Base-by-base conservation (phyloP, 2,113 vertebrate species). In the Phaethornis superciliosus region DNA sequence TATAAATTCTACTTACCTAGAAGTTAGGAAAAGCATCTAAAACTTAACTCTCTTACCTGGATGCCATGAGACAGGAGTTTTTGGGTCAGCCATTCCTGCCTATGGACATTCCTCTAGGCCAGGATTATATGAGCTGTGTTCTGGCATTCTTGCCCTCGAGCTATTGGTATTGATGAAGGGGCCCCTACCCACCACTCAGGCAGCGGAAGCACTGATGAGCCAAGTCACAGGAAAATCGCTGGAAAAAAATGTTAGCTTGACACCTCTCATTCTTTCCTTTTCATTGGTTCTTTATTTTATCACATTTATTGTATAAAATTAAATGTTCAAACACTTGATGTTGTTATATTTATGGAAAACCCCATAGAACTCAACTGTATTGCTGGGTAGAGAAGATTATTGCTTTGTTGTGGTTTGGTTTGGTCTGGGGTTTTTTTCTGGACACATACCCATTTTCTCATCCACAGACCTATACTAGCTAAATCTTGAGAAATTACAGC, bases 401-500 rank as follows among this genome's bases (percentile, higher is more conserved):
- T 82, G 13, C 27, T 74, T 81, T 35, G 55, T 10, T 40, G 6
- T 1, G 10, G 18, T 40, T 40, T n/a, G n/a, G n/a, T n/a, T n/a
- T 40, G 40, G 40, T 40, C 13, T 40, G 40, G 40, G 40, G 9
- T 59, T 64, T 63, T 63, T 24, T 21, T 3, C 30, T 44, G 9
- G 24, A 4, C 22, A 56, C 90, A 20, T 85, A 11, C 5, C 15
- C 46, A 5, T 35, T 83, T 69, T 15, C 30, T 4, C 7, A 4
- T 12, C 10, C 0, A 0, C 13, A 69, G 35, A 15, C n/a, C 5
- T 20, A 74, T 1, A 1, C 16, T 75, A n/a, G 35, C 37, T 58
- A 72, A 91, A 65, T 19, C 24, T 30, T 51, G 12, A 86, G 27
- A 19, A 83, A 62, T 28, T 76, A 33, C 17, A 76, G n/a, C 8